Percentiles rank a stretch among this genome's conserved stretches.
Conservation (phyloP, 1,140 invertebrate genomes). For the Dendrolimus punctatus region DNA sequence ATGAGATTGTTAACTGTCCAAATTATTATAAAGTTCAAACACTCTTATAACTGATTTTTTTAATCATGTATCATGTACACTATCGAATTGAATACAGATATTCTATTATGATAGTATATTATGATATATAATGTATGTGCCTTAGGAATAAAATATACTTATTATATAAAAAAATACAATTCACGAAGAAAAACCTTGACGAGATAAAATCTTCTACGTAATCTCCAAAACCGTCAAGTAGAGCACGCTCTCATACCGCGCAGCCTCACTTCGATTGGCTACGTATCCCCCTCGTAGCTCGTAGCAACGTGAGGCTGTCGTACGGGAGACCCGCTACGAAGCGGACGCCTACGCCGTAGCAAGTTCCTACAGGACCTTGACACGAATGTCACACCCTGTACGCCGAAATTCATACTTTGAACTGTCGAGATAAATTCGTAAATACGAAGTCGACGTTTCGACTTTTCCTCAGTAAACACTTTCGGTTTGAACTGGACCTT, state of each 20-base stretch:
- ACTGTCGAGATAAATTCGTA: constrained; percentile 1
- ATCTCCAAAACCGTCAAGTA: constrained; percentile 21
- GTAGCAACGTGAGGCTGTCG: constrained; percentile 68
- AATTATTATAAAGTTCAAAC: too few species aligned
- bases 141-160: too few species aligned
- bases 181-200: not conserved
- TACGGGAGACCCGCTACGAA: constrained; percentile 56
- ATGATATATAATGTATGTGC: too few species aligned
- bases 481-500: not conserved
- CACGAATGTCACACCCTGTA: constrained; percentile 52
- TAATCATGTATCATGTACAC: too few species aligned
- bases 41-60: too few species aligned
- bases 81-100: too few species aligned
- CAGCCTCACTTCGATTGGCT: constrained; percentile 63
- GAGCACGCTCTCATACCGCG: constrained; percentile 39
- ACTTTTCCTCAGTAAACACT: not conserved
- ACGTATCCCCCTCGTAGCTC: constrained; percentile 53
- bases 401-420: constrained; percentile 20
- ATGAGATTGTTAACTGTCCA: too few species aligned
- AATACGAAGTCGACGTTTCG: constrained; percentile 3
- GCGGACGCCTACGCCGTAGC: constrained; percentile 60
- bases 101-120: too few species aligned
- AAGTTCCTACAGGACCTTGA: constrained; percentile 41
- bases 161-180: too few species aligned
- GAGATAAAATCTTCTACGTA: not conserved